Evolutionary conservation across 2,888 invertebrate species (phyloP), one percentile per base, ranked within the genome.

Genomic region (Pandemis cinnamomeana): DNA sequence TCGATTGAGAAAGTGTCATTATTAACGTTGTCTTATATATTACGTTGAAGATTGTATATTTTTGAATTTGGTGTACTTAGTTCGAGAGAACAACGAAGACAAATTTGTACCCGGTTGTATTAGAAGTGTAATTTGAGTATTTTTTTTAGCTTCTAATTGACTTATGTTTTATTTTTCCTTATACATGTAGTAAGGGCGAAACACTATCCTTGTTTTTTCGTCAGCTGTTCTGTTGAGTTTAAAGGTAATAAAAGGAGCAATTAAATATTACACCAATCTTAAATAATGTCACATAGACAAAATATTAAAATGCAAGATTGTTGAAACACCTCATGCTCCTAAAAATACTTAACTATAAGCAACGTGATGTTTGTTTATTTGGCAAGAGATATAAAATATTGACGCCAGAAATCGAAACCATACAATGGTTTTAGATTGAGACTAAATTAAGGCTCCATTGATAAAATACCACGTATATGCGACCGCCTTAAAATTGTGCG

Each of bases 301-400:
- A 2, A 20, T 55, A 15, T 58, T 27, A 27, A 58, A 63, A 46
- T 46, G 10, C 5, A 46, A 46, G 63, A 46, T 63, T 63, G 46
- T 46, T 11, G 5, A 63, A 46, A 20, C 11, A 63, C 41, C 20
- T 11, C 11, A 7, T 41, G 13, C 53, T 72, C 62, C 62, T 42
- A 51, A 42, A 36, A 61, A 8, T 20, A 7, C 4, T n/a, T 61
- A 41, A n/a, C n/a, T 61, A 63, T 44, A 20, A 62, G 67, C 42
- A 68, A 66, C 48, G 66, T 70, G 73, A 51, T 66, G 48, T 70
- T 53, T 42, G 36, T 58, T 51, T 46, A 36, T 20, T 64, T 55
- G 68, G 72, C 69, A 58, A 48, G 70, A 70, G 15, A 74, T 61
- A 70, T 66, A 53, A 70, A 73, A 73, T 70, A 74, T 74, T 60